Evolutionary conservation across 1,140 invertebrate genomes (phyloP).

Genomic region (Euwallacea fornicatus): DNA sequence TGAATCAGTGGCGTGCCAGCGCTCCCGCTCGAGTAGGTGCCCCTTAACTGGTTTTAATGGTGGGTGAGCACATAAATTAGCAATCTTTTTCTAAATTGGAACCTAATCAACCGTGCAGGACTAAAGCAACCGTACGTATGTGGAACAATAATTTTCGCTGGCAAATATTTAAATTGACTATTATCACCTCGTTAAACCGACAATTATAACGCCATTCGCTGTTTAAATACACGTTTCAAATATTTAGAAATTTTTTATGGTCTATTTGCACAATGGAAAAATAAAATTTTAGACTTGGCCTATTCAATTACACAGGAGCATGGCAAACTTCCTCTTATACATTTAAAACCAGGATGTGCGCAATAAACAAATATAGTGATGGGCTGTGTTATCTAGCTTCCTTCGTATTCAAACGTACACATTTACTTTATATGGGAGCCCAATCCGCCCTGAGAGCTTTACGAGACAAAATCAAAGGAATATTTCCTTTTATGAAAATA

Average conservation of each 20-base stretch:
- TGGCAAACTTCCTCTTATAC: slow-evolving; percentile 10
- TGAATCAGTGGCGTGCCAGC: background rate
- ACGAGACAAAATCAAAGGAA: slow-evolving; percentile 23
- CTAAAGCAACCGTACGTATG: slow-evolving; percentile 2
- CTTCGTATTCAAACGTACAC: background rate
- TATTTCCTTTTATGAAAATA: slow-evolving; percentile 35
- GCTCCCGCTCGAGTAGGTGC: background rate
- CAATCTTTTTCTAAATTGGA: slow-evolving; percentile 5
- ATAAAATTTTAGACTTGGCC: background rate
- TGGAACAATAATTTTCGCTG: slow-evolving; percentile 12
- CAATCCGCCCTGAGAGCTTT: background rate
- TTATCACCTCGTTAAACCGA: slow-evolving; percentile 3
- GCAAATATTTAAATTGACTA: slow-evolving; percentile 19
- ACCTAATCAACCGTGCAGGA: slow-evolving; percentile 1
- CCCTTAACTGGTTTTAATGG: background rate
- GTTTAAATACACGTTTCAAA: slow-evolving; percentile 21
- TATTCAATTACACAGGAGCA: slow-evolving; percentile 10
- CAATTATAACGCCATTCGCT: slow-evolving; percentile 13
- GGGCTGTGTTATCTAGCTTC: background rate
- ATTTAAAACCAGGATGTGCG: slow-evolving; percentile 10
- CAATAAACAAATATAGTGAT: background rate
- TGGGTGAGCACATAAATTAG: background rate
- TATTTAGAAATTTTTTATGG: slow-evolving; percentile 20
- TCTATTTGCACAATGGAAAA: slow-evolving; percentile 11
- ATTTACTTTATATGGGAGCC: background rate